Conservation (phyloP, 2,888 invertebrate genomes). For the Hirtodrosophila duncani region DNA sequence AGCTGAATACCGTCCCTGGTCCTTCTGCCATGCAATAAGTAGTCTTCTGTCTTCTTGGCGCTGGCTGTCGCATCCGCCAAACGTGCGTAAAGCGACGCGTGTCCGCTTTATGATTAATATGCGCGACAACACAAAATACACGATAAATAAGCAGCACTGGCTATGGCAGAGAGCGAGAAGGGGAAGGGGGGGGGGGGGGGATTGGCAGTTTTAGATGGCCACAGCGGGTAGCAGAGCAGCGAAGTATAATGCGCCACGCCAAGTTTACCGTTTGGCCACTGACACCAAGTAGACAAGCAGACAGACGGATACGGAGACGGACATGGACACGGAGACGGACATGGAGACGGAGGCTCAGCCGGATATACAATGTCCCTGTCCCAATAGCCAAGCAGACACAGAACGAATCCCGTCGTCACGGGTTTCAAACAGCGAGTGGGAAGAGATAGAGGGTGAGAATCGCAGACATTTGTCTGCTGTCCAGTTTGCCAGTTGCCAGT, state of each 20-base stretch:
- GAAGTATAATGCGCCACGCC: too few relatives aligned
- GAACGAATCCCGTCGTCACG: conserved; percentile 3
- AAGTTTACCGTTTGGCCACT: conserved; percentile 30
- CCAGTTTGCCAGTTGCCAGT: too few relatives aligned
- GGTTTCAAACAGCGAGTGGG: too few relatives aligned
- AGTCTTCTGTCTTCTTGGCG: conserved; percentile 56
- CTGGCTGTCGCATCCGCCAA: conserved; percentile 59
- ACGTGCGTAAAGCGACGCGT: conserved; percentile 73
- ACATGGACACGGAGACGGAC: conserved; percentile 19
- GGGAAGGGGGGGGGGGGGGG: background rate
- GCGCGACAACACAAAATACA: conserved; percentile 71
- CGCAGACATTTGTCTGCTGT: too few relatives aligned
- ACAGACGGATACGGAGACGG: conserved; percentile 17
- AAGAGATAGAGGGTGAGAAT: too few relatives aligned
- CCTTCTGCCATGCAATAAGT: conserved; percentile 1
- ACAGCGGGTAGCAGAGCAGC: too few relatives aligned
- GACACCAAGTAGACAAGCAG: conserved; percentile 28
- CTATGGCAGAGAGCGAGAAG: background rate
- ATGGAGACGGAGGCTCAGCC: conserved; percentile 3
- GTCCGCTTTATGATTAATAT: conserved; percentile 71
- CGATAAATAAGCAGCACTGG: conserved; percentile 48
- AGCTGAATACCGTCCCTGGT: background rate
- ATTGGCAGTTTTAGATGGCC: too few relatives aligned
- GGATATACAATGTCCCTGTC: conserved; percentile 22
- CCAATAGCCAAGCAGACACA: too few relatives aligned